These are phyloP conservation scores for Lottia scabra DNA, from an alignment of 2,888 invertebrate species.

Conservation along the genomic window DNA sequence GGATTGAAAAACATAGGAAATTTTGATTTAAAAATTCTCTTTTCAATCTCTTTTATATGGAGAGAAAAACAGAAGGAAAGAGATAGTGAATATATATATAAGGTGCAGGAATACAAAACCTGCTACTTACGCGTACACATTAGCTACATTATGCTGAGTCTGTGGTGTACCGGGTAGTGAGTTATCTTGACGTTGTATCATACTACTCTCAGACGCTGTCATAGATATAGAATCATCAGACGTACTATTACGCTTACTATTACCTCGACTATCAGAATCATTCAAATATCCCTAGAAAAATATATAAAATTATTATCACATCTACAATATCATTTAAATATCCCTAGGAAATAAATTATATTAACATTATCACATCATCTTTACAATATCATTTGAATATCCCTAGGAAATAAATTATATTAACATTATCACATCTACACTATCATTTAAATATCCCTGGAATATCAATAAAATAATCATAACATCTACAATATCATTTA, in stretches of 20 bases:
- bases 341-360: too few species aligned
- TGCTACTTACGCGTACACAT: slow-evolving; percentile 58
- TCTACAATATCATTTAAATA: too few species aligned
- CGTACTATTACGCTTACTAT: slow-evolving; percentile 51
- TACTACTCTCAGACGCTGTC: slow-evolving; percentile 47
- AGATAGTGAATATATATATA: background rate
- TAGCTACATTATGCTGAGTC: slow-evolving; percentile 74
- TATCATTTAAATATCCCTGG: slow-evolving; percentile 72
- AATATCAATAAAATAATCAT: background rate
- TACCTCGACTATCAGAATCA: slow-evolving; percentile 82
- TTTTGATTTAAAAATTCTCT: too few species aligned
- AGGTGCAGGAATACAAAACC: background rate
- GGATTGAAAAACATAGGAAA: too few species aligned
- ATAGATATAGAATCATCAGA: slow-evolving; percentile 51
- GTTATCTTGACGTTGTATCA: slow-evolving; percentile 60
- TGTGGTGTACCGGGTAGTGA: slow-evolving; percentile 78
- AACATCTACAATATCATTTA: too few species aligned
- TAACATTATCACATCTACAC: too few species aligned
- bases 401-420: too few species aligned
- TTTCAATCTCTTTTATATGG: too few species aligned
- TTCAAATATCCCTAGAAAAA: too few species aligned
- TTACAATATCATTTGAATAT: too few species aligned
- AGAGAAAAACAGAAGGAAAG: background rate
- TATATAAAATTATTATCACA: too few species aligned
- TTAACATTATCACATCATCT: too few species aligned